Evolutionary conservation across 2,888 invertebrate species (phyloP).

Genomic region (Ochropleura leucogaster): DNA sequence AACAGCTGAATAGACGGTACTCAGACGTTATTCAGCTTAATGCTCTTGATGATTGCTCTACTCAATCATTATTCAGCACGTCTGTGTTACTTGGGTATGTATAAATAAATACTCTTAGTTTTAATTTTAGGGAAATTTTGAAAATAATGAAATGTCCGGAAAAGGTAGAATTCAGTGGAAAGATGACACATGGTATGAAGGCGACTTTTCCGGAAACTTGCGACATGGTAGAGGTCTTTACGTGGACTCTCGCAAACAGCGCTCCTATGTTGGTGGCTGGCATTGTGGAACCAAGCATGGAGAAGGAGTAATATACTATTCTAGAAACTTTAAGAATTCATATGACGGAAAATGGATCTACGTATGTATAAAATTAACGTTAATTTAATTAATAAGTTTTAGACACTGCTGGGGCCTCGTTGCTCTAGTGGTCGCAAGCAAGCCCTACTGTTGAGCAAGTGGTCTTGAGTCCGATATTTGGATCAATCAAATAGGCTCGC

Average conservation of each 20-base stretch:
- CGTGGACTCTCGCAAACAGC: conserved; percentile 82
- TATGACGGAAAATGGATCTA: conserved; percentile 85
- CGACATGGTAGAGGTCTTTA: conserved; percentile 90
- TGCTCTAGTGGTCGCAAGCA: not conserved
- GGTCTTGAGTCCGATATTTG: not conserved
- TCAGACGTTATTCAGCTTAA: too few relatives aligned
- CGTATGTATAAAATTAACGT: conserved; percentile 70
- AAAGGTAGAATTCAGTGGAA: conserved; percentile 90
- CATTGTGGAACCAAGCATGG: conserved; percentile 87
- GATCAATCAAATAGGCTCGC: not conserved
- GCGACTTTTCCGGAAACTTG: conserved; percentile 89
- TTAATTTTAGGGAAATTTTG: conserved; percentile 89
- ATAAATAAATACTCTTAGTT: not conserved
- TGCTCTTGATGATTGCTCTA: too few relatives aligned
- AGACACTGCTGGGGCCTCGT: not conserved
- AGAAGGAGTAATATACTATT: conserved; percentile 80
- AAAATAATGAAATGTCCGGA: conserved; percentile 89
- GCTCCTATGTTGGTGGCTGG: conserved; percentile 87
- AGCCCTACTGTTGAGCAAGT: not conserved
- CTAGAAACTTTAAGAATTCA: conserved; percentile 76
- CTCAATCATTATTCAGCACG: too few relatives aligned
- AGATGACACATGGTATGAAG: conserved; percentile 90
- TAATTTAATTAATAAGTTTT: not conserved
- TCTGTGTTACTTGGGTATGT: too few relatives aligned
- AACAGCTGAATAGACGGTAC: too few relatives aligned